Base-by-base conservation (phyloP, 2,888 invertebrate genomes). In the Norana najaformis region DNA sequence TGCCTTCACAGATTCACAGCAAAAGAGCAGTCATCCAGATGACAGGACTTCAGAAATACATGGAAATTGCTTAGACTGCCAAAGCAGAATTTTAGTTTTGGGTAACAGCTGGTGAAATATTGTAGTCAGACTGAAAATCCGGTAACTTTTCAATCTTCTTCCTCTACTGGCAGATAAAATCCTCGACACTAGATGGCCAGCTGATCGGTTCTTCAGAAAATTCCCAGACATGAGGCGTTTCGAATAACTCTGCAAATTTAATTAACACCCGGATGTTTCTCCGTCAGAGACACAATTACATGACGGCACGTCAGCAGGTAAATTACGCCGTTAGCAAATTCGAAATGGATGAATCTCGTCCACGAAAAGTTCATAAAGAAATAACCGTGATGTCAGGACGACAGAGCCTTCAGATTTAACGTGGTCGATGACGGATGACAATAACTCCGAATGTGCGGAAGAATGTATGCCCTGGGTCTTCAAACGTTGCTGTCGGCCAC, bases 131-230 rank as follows among this genome's bases (percentile, higher is more conserved):
- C 30, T n/a, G 69, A 69, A 47, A 69, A 69, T 69, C n/a, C 69
- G 69, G 69, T 69, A 69, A 69, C n/a, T 69, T 69, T 69, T n/a
- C 69, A 69, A 69, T 69, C 69, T 69, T 69, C 69, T 69, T 69
- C 69, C 69, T 69, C n/a, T 69, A 69, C n/a, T 69, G 69, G 69
- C 69, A 69, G 69, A 69, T 69, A 69, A 69, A 69, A 69, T 69
- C 69, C 69, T 2, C 69, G 69, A 30, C 69, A 13, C 69, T 1
- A 69, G 69, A 23, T 23, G 47, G 47, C 23, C 30, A 69, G 69
- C 69, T 69, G 30, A n/a, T 1, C 69, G 69, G 30, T 69, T 69
- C 30, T n/a, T 30, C 8, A 13, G 30, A 30, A 69, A 30, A 69
- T 69, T 69, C 69, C 8, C 69, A 8, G 69, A n/a, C 8, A 30